Evolutionary conservation across 2,113 vertebrate species (phyloP).

Genomic region (Recurvirostra avosetta): DNA sequence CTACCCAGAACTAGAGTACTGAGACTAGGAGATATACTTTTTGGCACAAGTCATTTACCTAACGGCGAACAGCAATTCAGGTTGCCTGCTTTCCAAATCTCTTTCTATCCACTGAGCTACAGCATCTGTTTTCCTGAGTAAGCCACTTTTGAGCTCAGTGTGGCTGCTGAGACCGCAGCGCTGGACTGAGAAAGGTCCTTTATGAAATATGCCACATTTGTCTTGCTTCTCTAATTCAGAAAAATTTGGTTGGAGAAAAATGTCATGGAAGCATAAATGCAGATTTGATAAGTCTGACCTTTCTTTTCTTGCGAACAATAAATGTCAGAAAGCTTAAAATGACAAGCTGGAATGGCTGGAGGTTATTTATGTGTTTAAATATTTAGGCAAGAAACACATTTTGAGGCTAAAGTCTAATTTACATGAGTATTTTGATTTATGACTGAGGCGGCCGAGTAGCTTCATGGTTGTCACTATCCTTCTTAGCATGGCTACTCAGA

Average conservation of each 20-base stretch:
- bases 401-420: slow-evolving; percentile 65
- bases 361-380: slow-evolving; percentile 78
- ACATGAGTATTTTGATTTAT: slow-evolving; percentile 51
- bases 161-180: not conserved
- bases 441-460: not conserved
- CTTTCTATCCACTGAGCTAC: not conserved
- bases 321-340: slow-evolving; percentile 78
- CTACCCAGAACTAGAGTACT: not conserved
- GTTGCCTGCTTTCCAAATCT: not conserved
- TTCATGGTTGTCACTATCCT: not conserved
- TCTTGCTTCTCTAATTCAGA: slow-evolving; percentile 67
- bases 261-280: slow-evolving; percentile 73
- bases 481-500: not conserved
- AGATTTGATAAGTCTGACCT: slow-evolving; percentile 78
- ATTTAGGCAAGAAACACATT: slow-evolving; percentile 73
- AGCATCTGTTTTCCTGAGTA: not conserved
- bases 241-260: slow-evolving; percentile 74
- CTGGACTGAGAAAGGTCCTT: slow-evolving; percentile 37
- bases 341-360: slow-evolving; percentile 64
- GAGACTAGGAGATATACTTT: not conserved
- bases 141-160: not conserved
- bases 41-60: not conserved
- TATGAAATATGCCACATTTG: slow-evolving; percentile 55
- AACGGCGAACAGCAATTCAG: not conserved
- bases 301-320: slow-evolving; percentile 77